phyloP scores from a whole-genome alignment of 2,888 invertebrate species.

The Megastigmus dorsalis region DNA sequence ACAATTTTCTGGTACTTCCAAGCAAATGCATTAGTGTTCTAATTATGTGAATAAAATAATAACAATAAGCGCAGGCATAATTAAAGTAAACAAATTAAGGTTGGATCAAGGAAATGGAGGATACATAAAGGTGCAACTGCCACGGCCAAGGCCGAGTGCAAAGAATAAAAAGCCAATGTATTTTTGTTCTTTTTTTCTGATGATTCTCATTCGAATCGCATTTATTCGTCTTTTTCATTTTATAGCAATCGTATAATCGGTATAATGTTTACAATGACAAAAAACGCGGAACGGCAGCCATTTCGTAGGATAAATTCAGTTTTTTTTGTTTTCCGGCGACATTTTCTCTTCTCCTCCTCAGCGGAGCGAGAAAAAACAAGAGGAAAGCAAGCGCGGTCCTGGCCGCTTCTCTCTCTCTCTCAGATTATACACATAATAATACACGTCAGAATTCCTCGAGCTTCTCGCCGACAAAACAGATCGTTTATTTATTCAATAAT shows the following conservation, averaged over 20 bases:
- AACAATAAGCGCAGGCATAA: conserved; percentile 36
- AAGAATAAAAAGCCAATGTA: conserved; percentile 65
- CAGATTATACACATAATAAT: conserved; percentile 63
- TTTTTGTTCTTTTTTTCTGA: conserved; percentile 56
- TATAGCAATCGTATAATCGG: conserved; percentile 74
- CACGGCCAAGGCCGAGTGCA: conserved; percentile 64
- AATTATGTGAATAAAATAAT: too few relatives aligned
- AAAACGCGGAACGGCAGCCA: conserved; percentile 53
- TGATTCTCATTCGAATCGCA: conserved; percentile 70
- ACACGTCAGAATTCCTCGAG: conserved; percentile 49
- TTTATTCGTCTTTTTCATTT: conserved; percentile 67
- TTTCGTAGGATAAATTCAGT: conserved; percentile 70
- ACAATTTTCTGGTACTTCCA: too few relatives aligned
- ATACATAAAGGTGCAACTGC: conserved; percentile 58
- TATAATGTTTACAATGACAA: conserved; percentile 70
- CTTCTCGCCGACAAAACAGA: conserved; percentile 58
- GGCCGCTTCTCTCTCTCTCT: conserved; percentile 58
- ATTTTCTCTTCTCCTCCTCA: neutral
- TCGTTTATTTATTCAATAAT: conserved; percentile 52
- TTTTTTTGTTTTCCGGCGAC: conserved; percentile 53
- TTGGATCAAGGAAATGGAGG: conserved; percentile 29
- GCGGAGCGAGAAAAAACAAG: conserved; percentile 26
- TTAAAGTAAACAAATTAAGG: neutral
- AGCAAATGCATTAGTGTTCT: too few relatives aligned
- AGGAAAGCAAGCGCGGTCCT: conserved; percentile 51